Base-by-base conservation (phyloP, 2,888 invertebrate species). In the Nowickia ferox region DNA sequence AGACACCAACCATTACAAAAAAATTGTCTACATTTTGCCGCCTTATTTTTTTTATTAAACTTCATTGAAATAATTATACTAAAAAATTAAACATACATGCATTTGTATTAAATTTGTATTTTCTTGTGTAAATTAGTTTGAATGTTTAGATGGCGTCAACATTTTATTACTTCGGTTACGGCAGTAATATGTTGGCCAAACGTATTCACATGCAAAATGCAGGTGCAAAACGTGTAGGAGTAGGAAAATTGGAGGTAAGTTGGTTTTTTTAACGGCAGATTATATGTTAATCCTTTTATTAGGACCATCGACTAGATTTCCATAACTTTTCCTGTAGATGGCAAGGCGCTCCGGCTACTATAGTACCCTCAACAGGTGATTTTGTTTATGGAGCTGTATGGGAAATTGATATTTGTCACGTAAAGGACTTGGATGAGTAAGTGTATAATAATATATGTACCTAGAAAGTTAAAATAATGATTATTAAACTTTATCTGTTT, bases 81-180 rank as follows among this genome's bases (percentile, higher is more conserved):
- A 30, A 30, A 30, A 30, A 30, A 30, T 30, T 30, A 0, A 30
- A 30, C 30, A 30, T 30, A 30, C 30, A 6, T 30, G 6, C 5
- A 30, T 30, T 5, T 30, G 30, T 30, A 30, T 30, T 30, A 30
- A 30, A 65, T 46, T 22, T 46, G n/a, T 38, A 8, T 66, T n/a
- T 66, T 48, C 9, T 30, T 66, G 38, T 57, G 57, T 15, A 22
- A 57, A 55, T 46, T 11, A 57, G 55, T 78, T 68, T 22, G 13
- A 51, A 15, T 66, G 19, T 17, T 30, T 17, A n/a, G 51, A 88
- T 88, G 88, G 15, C 84, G 3, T 63, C 85, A 9, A 90, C 86
- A 38, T 97, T 97, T 91, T 92, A 96, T 53, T 98, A 98, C 92
- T 98, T 97, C 92, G 97, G 96, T 0, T 98, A 96, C 91, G 98